Evolutionary conservation across 2,113 vertebrate species (phyloP).

Genomic region (Bombycilla garrulus): DNA sequence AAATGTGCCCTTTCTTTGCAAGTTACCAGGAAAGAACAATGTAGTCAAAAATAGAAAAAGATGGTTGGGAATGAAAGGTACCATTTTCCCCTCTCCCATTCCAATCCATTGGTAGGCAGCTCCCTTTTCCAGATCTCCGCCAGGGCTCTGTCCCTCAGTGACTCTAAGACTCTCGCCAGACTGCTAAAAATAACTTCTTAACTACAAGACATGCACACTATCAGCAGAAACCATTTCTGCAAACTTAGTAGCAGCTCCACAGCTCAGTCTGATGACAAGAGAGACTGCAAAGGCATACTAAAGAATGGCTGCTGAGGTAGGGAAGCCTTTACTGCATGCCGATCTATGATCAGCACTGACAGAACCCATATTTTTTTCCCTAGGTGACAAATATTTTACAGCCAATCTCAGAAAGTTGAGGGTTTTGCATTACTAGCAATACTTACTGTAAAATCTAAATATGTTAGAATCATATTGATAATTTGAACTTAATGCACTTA

Average conservation of each 20-base stretch:
- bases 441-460: background rate
- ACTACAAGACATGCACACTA: slow-evolving; percentile 5
- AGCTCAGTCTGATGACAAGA: background rate
- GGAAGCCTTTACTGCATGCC: background rate
- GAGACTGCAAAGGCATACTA: background rate
- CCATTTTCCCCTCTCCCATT: background rate
- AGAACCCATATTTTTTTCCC: fast-evolving
- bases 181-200: slow-evolving; percentile 44
- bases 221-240: slow-evolving; percentile 16
- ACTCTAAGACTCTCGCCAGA: background rate
- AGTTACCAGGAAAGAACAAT: background rate
- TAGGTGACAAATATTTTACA: background rate
- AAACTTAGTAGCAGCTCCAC: background rate
- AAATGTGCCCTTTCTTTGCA: background rate
- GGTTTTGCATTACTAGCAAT: background rate
- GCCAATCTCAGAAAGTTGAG: background rate
- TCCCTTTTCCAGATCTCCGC: background rate
- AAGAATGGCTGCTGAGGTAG: background rate
- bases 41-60: background rate
- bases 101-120: background rate
- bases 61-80: background rate
- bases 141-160: background rate
- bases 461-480: background rate
- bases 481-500: background rate
- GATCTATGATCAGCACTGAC: background rate